Base-by-base conservation (phyloP, 2,888 invertebrate species). In the Pseudoips prasinana region DNA sequence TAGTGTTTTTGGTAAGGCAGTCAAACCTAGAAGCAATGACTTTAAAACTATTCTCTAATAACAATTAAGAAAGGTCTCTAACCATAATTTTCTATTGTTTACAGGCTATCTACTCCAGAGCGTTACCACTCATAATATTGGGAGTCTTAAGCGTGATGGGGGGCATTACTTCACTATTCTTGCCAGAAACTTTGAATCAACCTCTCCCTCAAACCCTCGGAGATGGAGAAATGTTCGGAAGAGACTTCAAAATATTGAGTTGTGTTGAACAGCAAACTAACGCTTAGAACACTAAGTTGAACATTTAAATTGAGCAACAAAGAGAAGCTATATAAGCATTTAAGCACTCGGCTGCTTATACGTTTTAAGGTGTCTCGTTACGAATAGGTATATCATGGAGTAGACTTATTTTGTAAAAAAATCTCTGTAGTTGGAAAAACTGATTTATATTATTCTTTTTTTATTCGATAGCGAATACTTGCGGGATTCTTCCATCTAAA, bases 131-230 rank as follows among this genome's bases (percentile, higher is more conserved):
- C 23, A 88, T 90, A 26, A 90, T 92, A 14, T 91, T 92, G 86
- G 92, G 92, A 1, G 68, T 90, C 0, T 65, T 92, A 17, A 90
- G 91, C 46, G 70, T 92, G 1, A 68, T 90, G 14, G 91, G 91
- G 0, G 91, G 91, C 0, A 52, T 91, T 3, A 88, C 90, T 1
- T 90, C 92, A 0, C 73, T 92, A 1, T 91, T 92, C 51, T 71
- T 92, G 1, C 92, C 92, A 0, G 92, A 92, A 61, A 92, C 92
- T 0, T 73, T 92, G 19, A 90, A 92, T 57, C 90, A 91, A 39
- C 91, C 91, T 0, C 65, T 92, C 24, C 92, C 92, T 0, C 92
- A 92, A 61, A 92, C 92, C 17, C 70, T 92, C 33, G 90, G 87
- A 10, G 92, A 92, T 46, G 92, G 92, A 22, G 92, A 92, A 49